Percentiles rank a stretch among this genome's conserved stretches.
These are phyloP conservation scores for Scopus umbretta DNA, from an alignment of 2,113 vertebrate species.

Conservation along the genomic window DNA sequence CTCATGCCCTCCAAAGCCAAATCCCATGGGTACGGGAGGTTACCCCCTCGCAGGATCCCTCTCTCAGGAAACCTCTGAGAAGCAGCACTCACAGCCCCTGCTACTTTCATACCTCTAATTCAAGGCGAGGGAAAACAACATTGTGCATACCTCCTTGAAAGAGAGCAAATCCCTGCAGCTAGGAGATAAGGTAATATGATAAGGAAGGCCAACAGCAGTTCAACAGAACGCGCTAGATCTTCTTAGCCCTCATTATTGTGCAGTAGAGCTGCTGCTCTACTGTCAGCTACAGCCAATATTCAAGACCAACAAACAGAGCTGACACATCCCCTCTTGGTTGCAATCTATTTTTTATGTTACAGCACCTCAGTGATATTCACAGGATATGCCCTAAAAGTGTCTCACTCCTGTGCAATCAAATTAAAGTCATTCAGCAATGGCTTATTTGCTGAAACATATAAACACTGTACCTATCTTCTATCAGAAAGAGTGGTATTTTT, in stretches of 20 bases:
- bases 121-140: background rate
- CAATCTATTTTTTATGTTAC: background rate
- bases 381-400: background rate
- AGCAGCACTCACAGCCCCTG: background rate
- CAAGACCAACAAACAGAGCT: background rate
- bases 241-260: background rate
- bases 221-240: background rate
- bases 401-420: background rate
- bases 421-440: background rate
- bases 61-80: background rate
- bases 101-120: background rate
- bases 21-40: background rate
- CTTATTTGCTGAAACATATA: background rate
- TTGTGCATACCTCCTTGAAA: background rate
- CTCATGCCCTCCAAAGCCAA: background rate
- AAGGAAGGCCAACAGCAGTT: slow-evolving; percentile 6
- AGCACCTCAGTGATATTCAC: background rate
- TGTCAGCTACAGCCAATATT: background rate
- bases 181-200: background rate
- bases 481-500: background rate
- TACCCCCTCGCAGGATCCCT: background rate
- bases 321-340: background rate
- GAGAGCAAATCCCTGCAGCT: background rate
- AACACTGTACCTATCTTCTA: background rate
- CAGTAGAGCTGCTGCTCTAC: background rate